phyloP scores from a whole-genome alignment of 2,888 invertebrate genomes.

The Drosophila leonis region DNA sequence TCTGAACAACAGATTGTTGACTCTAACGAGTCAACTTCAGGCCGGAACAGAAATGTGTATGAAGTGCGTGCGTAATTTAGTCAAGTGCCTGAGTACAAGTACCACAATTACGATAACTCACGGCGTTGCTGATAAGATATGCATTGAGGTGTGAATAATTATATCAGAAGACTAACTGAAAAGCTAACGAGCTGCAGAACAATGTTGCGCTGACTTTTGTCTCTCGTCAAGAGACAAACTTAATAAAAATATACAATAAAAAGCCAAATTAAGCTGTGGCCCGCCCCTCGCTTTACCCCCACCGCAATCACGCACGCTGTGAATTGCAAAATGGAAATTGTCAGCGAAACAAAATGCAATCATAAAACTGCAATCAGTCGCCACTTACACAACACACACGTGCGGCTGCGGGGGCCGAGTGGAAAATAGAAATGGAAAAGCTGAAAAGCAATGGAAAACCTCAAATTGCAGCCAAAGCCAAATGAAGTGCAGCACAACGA shows the following conservation, averaged over 20 bases:
- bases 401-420: not conserved
- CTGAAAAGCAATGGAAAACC: conserved; percentile 4
- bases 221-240: not conserved
- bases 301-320: conserved; percentile 8
- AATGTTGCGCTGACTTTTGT: not conserved
- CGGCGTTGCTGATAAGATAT: not conserved
- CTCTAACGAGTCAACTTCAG: too few species aligned
- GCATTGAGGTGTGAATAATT: not conserved
- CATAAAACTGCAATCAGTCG: conserved; percentile 23
- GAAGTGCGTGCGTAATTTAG: not conserved
- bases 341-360: conserved; percentile 17
- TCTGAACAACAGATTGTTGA: not conserved
- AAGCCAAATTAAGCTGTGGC: not conserved
- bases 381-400: conserved; percentile 21
- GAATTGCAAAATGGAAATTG: conserved; percentile 15
- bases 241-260: not conserved
- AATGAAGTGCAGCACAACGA: conserved; percentile 12
- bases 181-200: not conserved
- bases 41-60: not conserved
- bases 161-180: not conserved
- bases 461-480: conserved; percentile 11
- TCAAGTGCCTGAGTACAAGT: not conserved
- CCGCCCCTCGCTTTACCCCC: not conserved
- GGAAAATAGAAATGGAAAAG: not conserved
- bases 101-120: conserved; percentile 9